Evolutionary conservation across 2,113 vertebrate genomes (phyloP), one percentile per base, ranked within the genome.

Genomic region (Azemiops feae): DNA sequence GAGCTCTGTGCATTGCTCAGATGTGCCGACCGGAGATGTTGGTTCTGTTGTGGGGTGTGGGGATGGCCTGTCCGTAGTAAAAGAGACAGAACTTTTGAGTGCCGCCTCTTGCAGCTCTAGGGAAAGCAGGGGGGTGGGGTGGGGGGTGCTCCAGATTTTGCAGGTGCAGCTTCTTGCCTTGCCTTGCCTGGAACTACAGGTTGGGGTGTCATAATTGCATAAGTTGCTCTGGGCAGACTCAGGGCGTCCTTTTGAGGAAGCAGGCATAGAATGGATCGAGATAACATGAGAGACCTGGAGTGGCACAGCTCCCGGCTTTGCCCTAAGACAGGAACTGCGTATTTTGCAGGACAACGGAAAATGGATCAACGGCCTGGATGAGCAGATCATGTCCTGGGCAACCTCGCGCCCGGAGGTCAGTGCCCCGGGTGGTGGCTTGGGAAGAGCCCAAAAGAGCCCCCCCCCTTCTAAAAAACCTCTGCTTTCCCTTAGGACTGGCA

Each of bases 381-480:
- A 99, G 74, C 99, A 99, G 96, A 99, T 99, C 95, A 99, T 99
- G 99, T 99, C 98, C 34, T 99, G 99, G 99, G 99, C 99, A 95
- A 99, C 98, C 0, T 98, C 98, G 8, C 98, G 98, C 96, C 99
- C 99, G 69, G 99, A 99, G 98, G 99, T 99, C 92, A 96, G 97
- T 97, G 39, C 93, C 94, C 20, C 2, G 34, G 11, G 1, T 39
- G 52, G 45, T 22, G 23, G 47, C 0, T 87, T 50, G 7, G 20
- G 52, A 27, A 53, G n/a, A 34, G 18, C 54, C 45, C 0, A 47
- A 7, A 88, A 22, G 20, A 14, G 6, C 5, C 5, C 88, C 8
- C 88, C 8, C 93, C 47, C 91, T 81, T 95, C 85, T 95, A 69
- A 95, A 90, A 90, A 54, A 81, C 27, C 94, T 91, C 88, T 85